phyloP scores from a whole-genome alignment of 2,888 invertebrate species.

The Allophyes oxyacanthae region DNA sequence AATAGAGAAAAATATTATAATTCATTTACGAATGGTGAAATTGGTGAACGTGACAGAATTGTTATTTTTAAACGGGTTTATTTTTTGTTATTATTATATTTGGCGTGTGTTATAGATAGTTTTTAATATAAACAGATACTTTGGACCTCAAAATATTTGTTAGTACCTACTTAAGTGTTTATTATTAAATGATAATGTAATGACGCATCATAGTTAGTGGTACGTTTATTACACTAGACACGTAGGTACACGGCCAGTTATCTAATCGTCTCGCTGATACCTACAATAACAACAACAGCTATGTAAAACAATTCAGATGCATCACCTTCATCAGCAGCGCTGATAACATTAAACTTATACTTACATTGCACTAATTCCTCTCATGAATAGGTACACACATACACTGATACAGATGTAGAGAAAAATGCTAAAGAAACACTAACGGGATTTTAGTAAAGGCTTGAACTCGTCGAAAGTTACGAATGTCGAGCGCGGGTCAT shows the following conservation, averaged over 20 bases:
- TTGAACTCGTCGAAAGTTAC: slow-evolving; percentile 43
- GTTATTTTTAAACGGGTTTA: no score
- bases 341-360: slow-evolving; percentile 35
- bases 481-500: slow-evolving; percentile 61
- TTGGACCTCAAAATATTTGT: slow-evolving; percentile 9
- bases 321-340: no score
- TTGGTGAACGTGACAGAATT: not conserved
- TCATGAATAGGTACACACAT: slow-evolving; percentile 13
- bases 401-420: slow-evolving; percentile 1
- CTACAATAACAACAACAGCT: slow-evolving; percentile 34
- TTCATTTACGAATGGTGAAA: no score
- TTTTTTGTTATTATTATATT: no score
- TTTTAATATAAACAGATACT: slow-evolving; percentile 1
- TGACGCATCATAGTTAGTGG: slow-evolving; percentile 35
- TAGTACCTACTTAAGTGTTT: no score
- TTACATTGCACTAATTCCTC: slow-evolving; percentile 4
- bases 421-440: slow-evolving; percentile 2
- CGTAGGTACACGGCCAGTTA: slow-evolving; percentile 19
- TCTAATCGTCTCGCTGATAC: slow-evolving; percentile 35
- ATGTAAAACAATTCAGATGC: slow-evolving; percentile 28
- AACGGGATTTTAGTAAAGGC: slow-evolving; percentile 4
- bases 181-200: slow-evolving; percentile 5
- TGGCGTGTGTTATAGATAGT: no score
- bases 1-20: no score
- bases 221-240: slow-evolving; percentile 35